Conservation (phyloP, 1,140 invertebrate genomes). For the Hyles vespertilio region DNA sequence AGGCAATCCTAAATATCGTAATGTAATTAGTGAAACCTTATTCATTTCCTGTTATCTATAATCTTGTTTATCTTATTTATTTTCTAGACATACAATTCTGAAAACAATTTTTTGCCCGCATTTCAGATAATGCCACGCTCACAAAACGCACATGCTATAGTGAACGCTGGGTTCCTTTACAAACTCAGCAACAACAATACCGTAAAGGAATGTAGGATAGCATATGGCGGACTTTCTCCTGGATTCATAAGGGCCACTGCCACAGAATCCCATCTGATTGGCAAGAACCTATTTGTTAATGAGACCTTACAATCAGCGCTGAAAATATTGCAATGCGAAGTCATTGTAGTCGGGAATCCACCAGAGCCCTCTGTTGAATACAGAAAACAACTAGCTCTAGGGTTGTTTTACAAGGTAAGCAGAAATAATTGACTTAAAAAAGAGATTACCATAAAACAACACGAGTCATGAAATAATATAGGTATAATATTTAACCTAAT, state of each 20-base stretch:
- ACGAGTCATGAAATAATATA: too few relatives aligned
- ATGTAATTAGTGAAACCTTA: too few relatives aligned
- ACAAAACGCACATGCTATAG: slow-evolving; percentile 44
- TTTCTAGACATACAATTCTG: too few relatives aligned
- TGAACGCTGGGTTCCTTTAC: slow-evolving; percentile 46
- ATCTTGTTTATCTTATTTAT: too few relatives aligned
- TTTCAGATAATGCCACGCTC: slow-evolving; percentile 45
- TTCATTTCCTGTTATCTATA: too few relatives aligned
- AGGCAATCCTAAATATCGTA: too few relatives aligned
- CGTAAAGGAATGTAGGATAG: slow-evolving; percentile 38
- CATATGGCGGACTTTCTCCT: slow-evolving; percentile 81
- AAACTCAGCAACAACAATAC: slow-evolving; percentile 20
- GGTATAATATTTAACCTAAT: too few relatives aligned
- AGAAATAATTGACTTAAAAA: too few relatives aligned
- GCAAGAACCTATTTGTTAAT: slow-evolving; percentile 71
- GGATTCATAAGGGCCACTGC: slow-evolving; percentile 79
- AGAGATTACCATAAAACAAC: too few relatives aligned
- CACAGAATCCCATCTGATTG: slow-evolving; percentile 71
- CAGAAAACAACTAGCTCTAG: slow-evolving; percentile 75
- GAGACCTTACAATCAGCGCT: slow-evolving; percentile 72
- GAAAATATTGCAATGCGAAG: slow-evolving; percentile 72
- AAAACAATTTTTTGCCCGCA: too few relatives aligned
- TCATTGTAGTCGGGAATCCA: slow-evolving; percentile 75
- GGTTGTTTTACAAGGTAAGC: slow-evolving; percentile 79
- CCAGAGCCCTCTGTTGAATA: slow-evolving; percentile 78